Base-by-base conservation (phyloP, 2,888 invertebrate genomes). In the Ormia ochracea region DNA sequence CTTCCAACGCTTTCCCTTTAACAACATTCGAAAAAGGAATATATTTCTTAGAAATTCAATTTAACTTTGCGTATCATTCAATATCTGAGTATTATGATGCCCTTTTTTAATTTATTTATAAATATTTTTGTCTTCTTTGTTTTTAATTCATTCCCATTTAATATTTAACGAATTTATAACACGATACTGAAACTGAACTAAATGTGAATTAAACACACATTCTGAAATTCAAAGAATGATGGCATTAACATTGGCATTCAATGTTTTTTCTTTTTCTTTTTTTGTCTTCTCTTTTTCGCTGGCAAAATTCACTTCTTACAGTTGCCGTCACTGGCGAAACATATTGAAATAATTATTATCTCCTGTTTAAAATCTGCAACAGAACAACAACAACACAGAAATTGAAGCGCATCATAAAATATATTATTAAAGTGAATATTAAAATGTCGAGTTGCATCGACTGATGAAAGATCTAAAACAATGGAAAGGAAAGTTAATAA, bases 341-440 rank as follows among this genome's bases (percentile, higher is more conserved):
- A 87, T 86, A 87, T 87, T 87, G 87, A 87, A 87, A 87, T 87
- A 87, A 87, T 87, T 87, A 86, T 87, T 87, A 87, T 87, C 87
- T 87, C 84, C 85, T 85, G 86, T 85, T 85, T 72, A 84, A 85
- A 87, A 87, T 87, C 86, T 73, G 63, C 66, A 54, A 56, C 45
- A 74, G 65, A 59, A 59, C 50, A 75, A 68, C 45, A 59, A 59
- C 50, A 75, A 68, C 45, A 59, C 61, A 73, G 21, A 75, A 56
- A 76, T 69, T 76, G 54, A 76, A 76, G 76, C 76, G 36, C 43
- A 69, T 56, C 56, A 61, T 76, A 48, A 69, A 69, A 48, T 58
- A 58, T 48, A 14, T 41, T 17, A n/a, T 6, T 65, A 12, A 19
- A 65, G 28, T 28, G 31, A 58, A 48, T 17, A n/a, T 58, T 3